These are phyloP conservation scores for Agrilus cyanescens DNA, from an alignment of 2,888 invertebrate species.

Conservation along the genomic window DNA sequence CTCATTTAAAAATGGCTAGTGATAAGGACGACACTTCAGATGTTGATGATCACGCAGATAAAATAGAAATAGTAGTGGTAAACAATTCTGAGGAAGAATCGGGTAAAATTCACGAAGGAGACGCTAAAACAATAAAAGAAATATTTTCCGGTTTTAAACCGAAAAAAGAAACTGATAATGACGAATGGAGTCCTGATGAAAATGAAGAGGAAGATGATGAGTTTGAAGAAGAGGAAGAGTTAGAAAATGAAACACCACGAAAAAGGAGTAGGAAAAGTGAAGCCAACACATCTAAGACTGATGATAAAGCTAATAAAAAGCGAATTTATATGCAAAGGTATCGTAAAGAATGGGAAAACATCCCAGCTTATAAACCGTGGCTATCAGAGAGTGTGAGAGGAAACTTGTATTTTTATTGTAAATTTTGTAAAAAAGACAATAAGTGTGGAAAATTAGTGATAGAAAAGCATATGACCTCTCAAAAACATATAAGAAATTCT, in stretches of 20 bases:
- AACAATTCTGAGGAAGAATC: conserved; percentile 8
- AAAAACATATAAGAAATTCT: conserved; percentile 27
- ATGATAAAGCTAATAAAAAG: conserved; percentile 9
- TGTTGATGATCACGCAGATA: not conserved
- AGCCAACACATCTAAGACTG: conserved; percentile 1
- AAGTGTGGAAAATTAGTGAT: conserved; percentile 31
- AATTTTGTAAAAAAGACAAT: conserved; percentile 32
- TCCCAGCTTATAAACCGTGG: conserved; percentile 31
- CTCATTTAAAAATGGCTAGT: too few species aligned
- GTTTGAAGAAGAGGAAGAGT: conserved; percentile 3
- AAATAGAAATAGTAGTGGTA: conserved; percentile 10
- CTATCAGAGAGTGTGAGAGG: conserved; percentile 30
- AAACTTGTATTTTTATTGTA: conserved; percentile 30
- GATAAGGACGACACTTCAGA: too few species aligned
- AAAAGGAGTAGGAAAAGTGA: conserved; percentile 8
- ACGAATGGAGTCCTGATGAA: not conserved
- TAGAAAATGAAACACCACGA: conserved; percentile 3
- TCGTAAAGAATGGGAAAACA: conserved; percentile 32
- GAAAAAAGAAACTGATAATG: not conserved
- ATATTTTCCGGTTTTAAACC: conserved; percentile 10
- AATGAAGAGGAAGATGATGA: conserved; percentile 1
- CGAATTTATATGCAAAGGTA: conserved; percentile 28
- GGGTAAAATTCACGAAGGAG: not conserved
- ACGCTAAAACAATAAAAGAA: conserved; percentile 9
- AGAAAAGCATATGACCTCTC: conserved; percentile 30